A percentile compares a stretch with the other conserved stretches of the same genome.
Conservation (phyloP, 2,888 invertebrate genomes). For the Mythimna lalbum region DNA sequence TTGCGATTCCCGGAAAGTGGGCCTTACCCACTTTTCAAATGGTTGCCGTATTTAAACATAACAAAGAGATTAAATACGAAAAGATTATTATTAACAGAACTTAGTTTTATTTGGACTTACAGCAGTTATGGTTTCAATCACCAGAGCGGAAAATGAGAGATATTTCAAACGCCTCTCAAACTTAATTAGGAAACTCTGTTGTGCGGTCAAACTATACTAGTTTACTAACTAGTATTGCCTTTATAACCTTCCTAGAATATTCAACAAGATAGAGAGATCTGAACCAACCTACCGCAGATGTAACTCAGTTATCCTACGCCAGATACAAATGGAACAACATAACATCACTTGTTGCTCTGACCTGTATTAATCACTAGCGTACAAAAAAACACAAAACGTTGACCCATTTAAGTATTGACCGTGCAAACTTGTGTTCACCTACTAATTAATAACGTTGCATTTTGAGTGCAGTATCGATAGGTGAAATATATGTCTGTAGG, state of each 20-base stretch:
- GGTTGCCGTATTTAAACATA: neutral
- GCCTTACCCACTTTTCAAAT: neutral
- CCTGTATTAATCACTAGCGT: constrained; percentile 46
- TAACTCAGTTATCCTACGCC: constrained; percentile 29
- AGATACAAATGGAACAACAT: constrained; percentile 43
- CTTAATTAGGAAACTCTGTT: constrained; percentile 7
- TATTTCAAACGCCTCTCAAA: constrained; percentile 5
- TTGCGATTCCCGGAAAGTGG: neutral
- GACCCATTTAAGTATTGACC: constrained; percentile 60
- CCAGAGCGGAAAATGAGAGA: neutral
- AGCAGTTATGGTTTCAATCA: neutral
- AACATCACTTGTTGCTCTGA: constrained; percentile 55
- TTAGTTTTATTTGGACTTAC: neutral
- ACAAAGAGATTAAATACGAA: constrained; percentile 1
- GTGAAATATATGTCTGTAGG: constrained; percentile 40
- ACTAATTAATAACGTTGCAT: constrained; percentile 54
- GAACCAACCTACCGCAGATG: constrained; percentile 11
- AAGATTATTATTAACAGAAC: neutral
- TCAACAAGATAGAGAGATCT: constrained; percentile 24
- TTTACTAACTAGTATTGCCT: constrained; percentile 13
- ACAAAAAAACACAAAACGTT: constrained; percentile 52
- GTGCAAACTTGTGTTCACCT: constrained; percentile 37
- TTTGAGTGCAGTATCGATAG: constrained; percentile 38
- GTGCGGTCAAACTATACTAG: constrained; percentile 8
- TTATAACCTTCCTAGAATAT: constrained; percentile 28